phyloP scores from a whole-genome alignment of 1,140 invertebrate genomes.

The Sminthurides bifidus region DNA sequence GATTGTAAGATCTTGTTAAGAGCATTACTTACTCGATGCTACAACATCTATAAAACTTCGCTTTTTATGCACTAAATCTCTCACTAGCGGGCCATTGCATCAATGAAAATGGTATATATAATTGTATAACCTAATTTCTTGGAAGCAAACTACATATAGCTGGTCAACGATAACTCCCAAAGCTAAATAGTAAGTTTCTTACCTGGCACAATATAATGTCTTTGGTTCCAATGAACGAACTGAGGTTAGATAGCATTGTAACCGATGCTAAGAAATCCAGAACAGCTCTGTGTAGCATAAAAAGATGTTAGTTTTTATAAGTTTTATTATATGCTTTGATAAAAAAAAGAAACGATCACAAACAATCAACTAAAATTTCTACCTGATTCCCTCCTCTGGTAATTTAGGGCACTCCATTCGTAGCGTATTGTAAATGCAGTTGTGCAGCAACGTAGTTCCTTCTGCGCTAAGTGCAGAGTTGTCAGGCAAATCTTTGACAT shows the following conservation, averaged over 20 bases:
- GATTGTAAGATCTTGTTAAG: slow-evolving; percentile 27
- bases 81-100: too few species aligned
- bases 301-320: slow-evolving; percentile 8
- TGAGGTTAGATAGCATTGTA: slow-evolving; percentile 54
- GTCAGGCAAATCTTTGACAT: slow-evolving; percentile 46
- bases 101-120: too few species aligned
- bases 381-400: slow-evolving; percentile 55
- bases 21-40: too few species aligned
- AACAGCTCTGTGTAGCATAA: background rate
- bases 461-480: slow-evolving; percentile 54
- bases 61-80: too few species aligned
- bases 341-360: slow-evolving; percentile 14
- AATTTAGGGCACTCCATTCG: slow-evolving; percentile 52
- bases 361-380: slow-evolving; percentile 30
- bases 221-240: slow-evolving; percentile 58
- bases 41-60: background rate
- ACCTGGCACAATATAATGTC: slow-evolving; percentile 66
- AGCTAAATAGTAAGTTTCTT: slow-evolving; percentile 37
- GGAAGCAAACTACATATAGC: slow-evolving; percentile 18
- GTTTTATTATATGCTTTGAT: background rate
- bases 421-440: slow-evolving; percentile 48
- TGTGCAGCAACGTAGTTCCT: slow-evolving; percentile 49
- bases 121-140: too few species aligned
- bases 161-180: background rate
- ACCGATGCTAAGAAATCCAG: slow-evolving; percentile 27